These are phyloP conservation scores for Phycodurus eques DNA, from an alignment of 2,113 vertebrate genomes.

Conservation along the genomic window DNA sequence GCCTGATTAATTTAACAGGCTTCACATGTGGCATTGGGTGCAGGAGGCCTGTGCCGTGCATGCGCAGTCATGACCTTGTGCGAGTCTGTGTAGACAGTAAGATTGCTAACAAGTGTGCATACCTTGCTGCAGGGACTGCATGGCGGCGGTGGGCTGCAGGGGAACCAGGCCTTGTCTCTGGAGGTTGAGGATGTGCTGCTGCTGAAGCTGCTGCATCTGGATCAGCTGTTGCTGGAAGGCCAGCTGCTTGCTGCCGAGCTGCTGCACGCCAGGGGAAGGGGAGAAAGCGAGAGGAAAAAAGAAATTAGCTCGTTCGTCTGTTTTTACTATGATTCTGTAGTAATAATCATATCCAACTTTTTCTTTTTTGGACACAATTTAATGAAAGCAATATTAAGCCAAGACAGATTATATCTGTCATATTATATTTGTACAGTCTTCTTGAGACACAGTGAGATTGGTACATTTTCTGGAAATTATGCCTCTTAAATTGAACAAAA, in stretches of 20 bases:
- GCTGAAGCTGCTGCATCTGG: slow-evolving; percentile 99
- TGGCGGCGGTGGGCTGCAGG: slow-evolving; percentile 86
- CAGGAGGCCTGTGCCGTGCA: slow-evolving; percentile 9
- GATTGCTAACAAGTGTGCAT: slow-evolving; percentile 23
- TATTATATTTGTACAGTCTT: background rate
- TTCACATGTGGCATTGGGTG: slow-evolving; percentile 66
- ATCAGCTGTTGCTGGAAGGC: slow-evolving; percentile 99
- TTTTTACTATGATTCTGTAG: background rate
- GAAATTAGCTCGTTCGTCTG: background rate
- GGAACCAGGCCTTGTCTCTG: slow-evolving; percentile 96
- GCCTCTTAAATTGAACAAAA: too few relatives aligned
- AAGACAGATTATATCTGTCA: background rate
- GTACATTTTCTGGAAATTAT: background rate
- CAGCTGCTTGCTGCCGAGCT: slow-evolving; percentile 95
- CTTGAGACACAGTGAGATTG: background rate
- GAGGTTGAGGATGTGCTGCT: slow-evolving; percentile 97
- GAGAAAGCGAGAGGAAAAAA: background rate
- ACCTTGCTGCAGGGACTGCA: slow-evolving; percentile 96
- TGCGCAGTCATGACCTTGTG: slow-evolving; percentile 27
- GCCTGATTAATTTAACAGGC: slow-evolving; percentile 80
- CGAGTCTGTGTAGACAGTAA: slow-evolving; percentile 19
- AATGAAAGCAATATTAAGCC: background rate
- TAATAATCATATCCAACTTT: background rate
- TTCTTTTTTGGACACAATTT: background rate
- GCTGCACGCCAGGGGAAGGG: slow-evolving; percentile 62